Evolutionary conservation across 2,888 invertebrate species (phyloP).

Genomic region (Lysandra bellargus): DNA sequence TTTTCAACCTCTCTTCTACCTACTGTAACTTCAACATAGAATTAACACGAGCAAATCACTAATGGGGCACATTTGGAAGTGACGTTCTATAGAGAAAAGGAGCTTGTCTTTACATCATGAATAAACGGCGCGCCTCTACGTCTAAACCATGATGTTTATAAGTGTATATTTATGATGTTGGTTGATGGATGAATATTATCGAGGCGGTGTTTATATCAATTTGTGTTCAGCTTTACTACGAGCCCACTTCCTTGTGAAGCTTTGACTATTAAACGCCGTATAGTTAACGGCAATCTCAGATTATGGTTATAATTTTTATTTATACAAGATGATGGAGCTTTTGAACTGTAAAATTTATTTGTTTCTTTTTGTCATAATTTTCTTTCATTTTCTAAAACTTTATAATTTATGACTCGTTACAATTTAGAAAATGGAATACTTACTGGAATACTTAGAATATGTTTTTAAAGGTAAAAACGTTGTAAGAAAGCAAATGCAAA

Average conservation of each 20-base stretch:
- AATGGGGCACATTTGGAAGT: neutral
- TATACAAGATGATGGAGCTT: neutral
- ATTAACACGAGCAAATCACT: neutral
- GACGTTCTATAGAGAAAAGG: neutral
- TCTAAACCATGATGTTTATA: constrained; percentile 1
- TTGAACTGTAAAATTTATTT: neutral
- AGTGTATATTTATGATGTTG: constrained; percentile 23
- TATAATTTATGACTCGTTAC: too few species aligned
- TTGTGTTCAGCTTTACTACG: constrained; percentile 7
- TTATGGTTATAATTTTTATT: neutral
- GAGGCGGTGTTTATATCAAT: constrained; percentile 24
- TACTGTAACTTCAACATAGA: neutral
- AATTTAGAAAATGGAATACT: too few species aligned
- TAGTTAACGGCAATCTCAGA: neutral
- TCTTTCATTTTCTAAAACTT: too few species aligned
- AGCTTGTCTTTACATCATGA: neutral
- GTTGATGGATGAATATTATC: neutral
- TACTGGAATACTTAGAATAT: too few species aligned
- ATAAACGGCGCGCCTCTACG: neutral
- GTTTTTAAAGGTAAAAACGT: too few species aligned
- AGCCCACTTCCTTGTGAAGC: constrained; percentile 13
- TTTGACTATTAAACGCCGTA: constrained; percentile 8
- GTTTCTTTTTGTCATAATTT: neutral
- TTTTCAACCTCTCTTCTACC: neutral
- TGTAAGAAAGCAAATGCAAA: too few species aligned